phyloP scores from a whole-genome alignment of 2,797 vertebrate genomes.

The Borostomias antarcticus region DNA sequence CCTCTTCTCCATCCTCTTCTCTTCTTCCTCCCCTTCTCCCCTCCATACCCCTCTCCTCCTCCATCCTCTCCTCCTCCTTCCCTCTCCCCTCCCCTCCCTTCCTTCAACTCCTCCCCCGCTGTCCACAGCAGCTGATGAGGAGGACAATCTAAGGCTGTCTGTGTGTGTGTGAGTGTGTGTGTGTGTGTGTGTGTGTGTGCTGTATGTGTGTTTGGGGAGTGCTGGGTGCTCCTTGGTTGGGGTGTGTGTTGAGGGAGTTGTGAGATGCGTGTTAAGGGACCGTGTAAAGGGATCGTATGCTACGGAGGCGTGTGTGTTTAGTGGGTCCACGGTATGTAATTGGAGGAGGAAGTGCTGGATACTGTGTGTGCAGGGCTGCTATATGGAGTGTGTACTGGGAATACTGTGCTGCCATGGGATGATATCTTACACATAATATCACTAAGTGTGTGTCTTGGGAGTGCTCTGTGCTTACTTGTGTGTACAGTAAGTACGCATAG shows the following conservation, averaged over 20 bases:
- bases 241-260: too few species aligned
- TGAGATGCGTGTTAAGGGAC: too few species aligned
- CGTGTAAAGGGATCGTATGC: neutral
- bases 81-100: slow-evolving; percentile 9
- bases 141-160: slow-evolving; percentile 10
- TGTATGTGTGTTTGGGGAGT: too few species aligned
- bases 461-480: neutral
- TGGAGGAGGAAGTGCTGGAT: too few species aligned
- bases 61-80: neutral
- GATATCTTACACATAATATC: too few species aligned
- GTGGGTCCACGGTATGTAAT: too few species aligned
- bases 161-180: slow-evolving; percentile 21
- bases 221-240: too few species aligned
- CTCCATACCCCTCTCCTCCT: neutral
- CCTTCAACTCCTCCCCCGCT: neutral
- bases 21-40: too few species aligned
- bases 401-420: too few species aligned
- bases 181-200: too few species aligned
- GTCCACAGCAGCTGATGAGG: neutral
- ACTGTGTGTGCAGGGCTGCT: neutral
- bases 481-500: neutral
- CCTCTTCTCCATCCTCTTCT: neutral
- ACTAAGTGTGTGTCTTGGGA: neutral
- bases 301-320: too few species aligned
- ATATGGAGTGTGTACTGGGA: neutral